Evolutionary conservation across 2,113 vertebrate species (phyloP).

Genomic region (Cygnus atratus): DNA sequence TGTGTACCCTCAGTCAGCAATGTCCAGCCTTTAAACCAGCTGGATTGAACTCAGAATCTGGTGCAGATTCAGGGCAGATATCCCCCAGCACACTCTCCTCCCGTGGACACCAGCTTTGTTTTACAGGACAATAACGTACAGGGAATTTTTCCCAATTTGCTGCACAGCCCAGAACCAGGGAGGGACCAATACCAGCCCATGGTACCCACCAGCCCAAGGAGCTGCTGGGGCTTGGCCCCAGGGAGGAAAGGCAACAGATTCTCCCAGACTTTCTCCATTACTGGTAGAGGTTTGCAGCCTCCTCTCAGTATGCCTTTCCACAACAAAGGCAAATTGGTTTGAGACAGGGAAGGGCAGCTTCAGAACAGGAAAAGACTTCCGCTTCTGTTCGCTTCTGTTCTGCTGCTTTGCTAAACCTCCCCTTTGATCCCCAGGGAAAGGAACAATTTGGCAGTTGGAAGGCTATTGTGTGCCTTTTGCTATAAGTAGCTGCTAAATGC

Average conservation of each 20-base stretch:
- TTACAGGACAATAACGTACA: accelerated
- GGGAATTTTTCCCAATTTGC: neutral
- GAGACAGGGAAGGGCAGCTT: constrained; percentile 45
- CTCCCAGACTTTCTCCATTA: neutral
- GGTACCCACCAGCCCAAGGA: accelerated
- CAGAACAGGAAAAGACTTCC: constrained; percentile 50
- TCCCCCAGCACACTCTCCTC: neutral
- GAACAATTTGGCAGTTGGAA: constrained; percentile 44
- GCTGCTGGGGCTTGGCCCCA: neutral
- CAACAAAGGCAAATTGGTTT: constrained; percentile 1
- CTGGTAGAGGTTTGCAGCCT: neutral
- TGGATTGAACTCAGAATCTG: neutral
- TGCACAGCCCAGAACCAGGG: neutral
- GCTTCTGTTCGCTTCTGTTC: neutral
- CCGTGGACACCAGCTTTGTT: neutral
- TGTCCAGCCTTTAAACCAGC: neutral
- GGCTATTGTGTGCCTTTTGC: constrained; percentile 37
- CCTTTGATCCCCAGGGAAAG: constrained; percentile 55
- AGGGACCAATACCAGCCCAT: neutral
- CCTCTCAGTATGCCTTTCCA: neutral
- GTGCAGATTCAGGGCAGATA: neutral
- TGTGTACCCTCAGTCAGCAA: neutral
- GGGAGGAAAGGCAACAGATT: neutral
- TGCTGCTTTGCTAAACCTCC: neutral
- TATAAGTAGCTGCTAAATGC: constrained; percentile 12